These are phyloP conservation scores for Tor tambroides DNA, from an alignment of 2,113 vertebrate genomes.

Conservation along the genomic window DNA sequence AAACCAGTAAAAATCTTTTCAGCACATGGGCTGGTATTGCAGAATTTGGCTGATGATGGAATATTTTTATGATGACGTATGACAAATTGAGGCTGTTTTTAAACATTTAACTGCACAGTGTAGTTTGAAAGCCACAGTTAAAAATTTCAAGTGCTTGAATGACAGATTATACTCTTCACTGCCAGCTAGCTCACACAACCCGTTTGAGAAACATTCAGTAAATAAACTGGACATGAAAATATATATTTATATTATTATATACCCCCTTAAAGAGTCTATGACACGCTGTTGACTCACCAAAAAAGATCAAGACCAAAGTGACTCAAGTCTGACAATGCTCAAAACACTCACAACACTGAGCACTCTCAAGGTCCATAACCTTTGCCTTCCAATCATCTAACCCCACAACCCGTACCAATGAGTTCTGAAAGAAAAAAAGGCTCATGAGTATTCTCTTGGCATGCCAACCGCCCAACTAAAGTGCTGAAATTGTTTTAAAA, in stretches of 20 bases:
- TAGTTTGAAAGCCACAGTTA: background rate
- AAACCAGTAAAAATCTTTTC: no score
- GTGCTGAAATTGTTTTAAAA: background rate
- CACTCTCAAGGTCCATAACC: background rate
- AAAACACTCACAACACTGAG: background rate
- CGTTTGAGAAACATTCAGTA: background rate
- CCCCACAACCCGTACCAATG: background rate
- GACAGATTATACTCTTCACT: background rate
- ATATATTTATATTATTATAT: background rate
- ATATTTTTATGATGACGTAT: background rate
- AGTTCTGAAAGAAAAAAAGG: background rate
- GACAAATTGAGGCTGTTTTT: background rate
- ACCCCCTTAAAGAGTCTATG: background rate
- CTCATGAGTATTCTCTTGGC: background rate
- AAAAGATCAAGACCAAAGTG: background rate
- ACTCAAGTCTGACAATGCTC: background rate
- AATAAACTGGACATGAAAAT: background rate
- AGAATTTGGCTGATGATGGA: background rate
- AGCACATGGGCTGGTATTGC: background rate
- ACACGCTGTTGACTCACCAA: conserved; percentile 15
- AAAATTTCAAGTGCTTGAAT: background rate
- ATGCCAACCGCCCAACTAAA: background rate
- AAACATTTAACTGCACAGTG: background rate
- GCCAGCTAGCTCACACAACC: background rate
- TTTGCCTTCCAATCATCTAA: background rate